phyloP scores from a whole-genome alignment of 2,888 invertebrate species.

The Epinotia nisella region DNA sequence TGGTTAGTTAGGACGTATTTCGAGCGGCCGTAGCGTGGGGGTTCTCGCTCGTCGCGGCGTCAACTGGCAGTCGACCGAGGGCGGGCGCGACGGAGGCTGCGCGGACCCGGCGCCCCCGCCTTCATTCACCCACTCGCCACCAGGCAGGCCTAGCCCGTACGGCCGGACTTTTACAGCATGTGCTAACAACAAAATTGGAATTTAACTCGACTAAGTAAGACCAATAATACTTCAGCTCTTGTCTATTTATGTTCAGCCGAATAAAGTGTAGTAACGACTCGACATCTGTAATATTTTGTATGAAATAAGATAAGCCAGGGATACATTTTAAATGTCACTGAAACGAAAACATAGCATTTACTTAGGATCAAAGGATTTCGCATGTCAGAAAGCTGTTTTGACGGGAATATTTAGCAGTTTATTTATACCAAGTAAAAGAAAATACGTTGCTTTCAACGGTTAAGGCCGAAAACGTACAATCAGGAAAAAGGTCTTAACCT shows the following conservation, averaged over 20 bases:
- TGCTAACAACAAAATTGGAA: constrained; percentile 70
- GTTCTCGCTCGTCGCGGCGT: constrained; percentile 73
- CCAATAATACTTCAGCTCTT: not conserved
- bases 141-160: constrained; percentile 73
- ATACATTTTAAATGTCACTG: constrained; percentile 22
- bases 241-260: not conserved
- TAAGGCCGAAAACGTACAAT: too few species aligned
- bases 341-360: constrained; percentile 28
- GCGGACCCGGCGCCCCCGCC: constrained; percentile 75
- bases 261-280: not conserved
- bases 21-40: constrained; percentile 66
- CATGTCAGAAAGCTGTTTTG: constrained; percentile 25
- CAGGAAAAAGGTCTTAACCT: too few species aligned
- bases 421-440: not conserved
- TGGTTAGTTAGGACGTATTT: constrained; percentile 61
- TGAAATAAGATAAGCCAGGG: constrained; percentile 13
- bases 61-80: constrained; percentile 71
- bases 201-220: constrained; percentile 60
- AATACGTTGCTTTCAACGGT: not conserved
- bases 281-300: constrained; percentile 15
- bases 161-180: constrained; percentile 79
- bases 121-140: constrained; percentile 77
- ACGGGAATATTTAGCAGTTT: constrained; percentile 25
- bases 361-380: constrained; percentile 38
- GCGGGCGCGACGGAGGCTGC: constrained; percentile 78